Evolutionary conservation across 2,113 vertebrate species (phyloP).

Genomic region (Chionodraco myersi): DNA sequence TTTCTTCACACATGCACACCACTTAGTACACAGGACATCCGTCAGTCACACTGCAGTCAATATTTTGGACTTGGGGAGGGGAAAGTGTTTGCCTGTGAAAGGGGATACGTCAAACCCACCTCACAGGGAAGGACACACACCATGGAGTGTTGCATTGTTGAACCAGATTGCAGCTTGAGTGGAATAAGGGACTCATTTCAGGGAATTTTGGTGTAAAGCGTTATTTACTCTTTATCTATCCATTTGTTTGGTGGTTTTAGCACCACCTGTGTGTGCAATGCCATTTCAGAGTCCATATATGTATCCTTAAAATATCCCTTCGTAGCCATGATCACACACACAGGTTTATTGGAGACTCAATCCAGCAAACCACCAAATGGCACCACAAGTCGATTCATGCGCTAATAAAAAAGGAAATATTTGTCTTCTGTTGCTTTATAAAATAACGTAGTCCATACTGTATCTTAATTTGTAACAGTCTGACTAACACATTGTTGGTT

Average conservation of each 20-base stretch:
- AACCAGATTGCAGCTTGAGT: background rate
- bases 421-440: no score
- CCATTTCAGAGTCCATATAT: background rate
- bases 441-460: no score
- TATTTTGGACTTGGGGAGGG: slow-evolving; percentile 35
- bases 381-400: background rate
- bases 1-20: slow-evolving; percentile 20
- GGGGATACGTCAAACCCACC: slow-evolving; percentile 54
- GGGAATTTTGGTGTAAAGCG: background rate
- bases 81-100: slow-evolving; percentile 46
- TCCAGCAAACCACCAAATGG: background rate
- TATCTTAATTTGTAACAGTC: no score
- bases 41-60: slow-evolving; percentile 48
- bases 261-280: background rate
- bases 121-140: slow-evolving; percentile 20
- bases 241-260: background rate
- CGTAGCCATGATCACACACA: background rate
- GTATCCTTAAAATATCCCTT: no score
- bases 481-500: no score
- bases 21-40: slow-evolving; percentile 3
- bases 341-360: background rate
- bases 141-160: background rate
- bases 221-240: background rate
- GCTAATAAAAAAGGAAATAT: background rate
- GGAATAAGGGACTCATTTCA: background rate